A percentile compares a stretch with the other conserved stretches of the same genome.
Evolutionary conservation across 2,888 invertebrate species (phyloP).

Genomic region (Athrips mouffetella): DNA sequence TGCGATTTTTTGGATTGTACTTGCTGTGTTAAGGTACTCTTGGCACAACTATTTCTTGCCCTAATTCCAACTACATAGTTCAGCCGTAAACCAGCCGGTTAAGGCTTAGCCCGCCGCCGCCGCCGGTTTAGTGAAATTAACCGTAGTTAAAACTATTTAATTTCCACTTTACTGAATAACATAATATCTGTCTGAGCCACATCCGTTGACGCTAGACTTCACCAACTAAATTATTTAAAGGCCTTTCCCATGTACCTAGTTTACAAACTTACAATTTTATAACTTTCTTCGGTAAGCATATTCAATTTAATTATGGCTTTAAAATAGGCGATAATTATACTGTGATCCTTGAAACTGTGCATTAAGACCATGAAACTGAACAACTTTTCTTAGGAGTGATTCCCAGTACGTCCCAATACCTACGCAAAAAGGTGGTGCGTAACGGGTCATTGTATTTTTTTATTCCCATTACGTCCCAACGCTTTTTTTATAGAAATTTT

Average conservation of each 20-base stretch:
- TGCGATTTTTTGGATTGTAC: too few species aligned
- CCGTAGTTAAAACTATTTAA: conserved; percentile 45
- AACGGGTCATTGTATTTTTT: too few species aligned
- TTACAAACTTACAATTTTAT: neutral
- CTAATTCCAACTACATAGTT: conserved; percentile 37
- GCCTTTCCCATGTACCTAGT: neutral
- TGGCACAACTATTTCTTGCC: conserved; percentile 31
- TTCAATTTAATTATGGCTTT: neutral
- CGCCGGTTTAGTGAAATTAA: conserved; percentile 44
- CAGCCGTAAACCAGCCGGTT: conserved; percentile 31
- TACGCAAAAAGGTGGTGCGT: too few species aligned
- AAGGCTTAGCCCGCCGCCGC: conserved; percentile 13
- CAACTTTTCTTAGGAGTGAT: too few species aligned
- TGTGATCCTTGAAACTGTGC: too few species aligned
- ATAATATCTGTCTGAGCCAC: conserved; percentile 29
- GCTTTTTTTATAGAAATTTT: too few species aligned
- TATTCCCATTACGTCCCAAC: too few species aligned
- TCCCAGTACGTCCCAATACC: too few species aligned
- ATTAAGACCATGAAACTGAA: too few species aligned
- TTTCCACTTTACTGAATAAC: conserved; percentile 48
- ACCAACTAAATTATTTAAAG: conserved; percentile 2
- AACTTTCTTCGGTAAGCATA: neutral
- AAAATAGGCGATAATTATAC: too few species aligned
- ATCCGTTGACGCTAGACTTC: neutral
- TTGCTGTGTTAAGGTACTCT: too few species aligned